A percentile compares a stretch with the other conserved stretches of the same genome.
phyloP scores from a whole-genome alignment of 2,113 vertebrate species.

The Cyphomyrus discorhynchus region DNA sequence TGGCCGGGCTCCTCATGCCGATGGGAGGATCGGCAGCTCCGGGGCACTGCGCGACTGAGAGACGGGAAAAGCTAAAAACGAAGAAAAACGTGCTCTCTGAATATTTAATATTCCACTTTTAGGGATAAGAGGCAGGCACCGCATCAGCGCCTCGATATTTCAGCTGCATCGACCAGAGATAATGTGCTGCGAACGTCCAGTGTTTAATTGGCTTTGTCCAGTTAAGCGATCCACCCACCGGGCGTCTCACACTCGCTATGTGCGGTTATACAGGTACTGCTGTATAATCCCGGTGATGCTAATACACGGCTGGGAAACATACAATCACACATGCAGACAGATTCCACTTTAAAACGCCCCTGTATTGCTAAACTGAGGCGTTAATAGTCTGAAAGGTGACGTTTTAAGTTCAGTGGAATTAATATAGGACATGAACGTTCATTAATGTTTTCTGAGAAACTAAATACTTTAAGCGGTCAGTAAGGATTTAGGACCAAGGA shows the following conservation, averaged over 20 bases:
- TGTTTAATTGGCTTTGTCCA: background rate
- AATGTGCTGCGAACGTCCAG: background rate
- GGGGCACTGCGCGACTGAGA: background rate
- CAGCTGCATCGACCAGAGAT: background rate
- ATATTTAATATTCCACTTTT: background rate
- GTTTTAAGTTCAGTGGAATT: background rate
- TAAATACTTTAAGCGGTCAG: background rate
- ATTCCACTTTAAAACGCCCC: background rate
- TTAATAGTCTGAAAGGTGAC: background rate
- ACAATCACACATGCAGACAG: background rate
- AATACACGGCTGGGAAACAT: background rate
- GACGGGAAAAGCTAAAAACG: background rate
- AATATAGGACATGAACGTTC: background rate
- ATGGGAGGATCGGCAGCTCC: background rate
- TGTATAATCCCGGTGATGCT: background rate
- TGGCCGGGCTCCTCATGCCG: background rate
- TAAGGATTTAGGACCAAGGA: background rate
- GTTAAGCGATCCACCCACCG: background rate
- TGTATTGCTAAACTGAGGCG: background rate
- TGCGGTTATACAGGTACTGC: background rate
- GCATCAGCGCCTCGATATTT: background rate
- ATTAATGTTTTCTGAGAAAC: background rate
- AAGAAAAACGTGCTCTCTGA: background rate
- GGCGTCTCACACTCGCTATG: background rate
- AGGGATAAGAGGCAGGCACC: background rate